These are phyloP conservation scores for Penaeus indicus DNA, from an alignment of 1,140 invertebrate species.

Conservation along the genomic window DNA sequence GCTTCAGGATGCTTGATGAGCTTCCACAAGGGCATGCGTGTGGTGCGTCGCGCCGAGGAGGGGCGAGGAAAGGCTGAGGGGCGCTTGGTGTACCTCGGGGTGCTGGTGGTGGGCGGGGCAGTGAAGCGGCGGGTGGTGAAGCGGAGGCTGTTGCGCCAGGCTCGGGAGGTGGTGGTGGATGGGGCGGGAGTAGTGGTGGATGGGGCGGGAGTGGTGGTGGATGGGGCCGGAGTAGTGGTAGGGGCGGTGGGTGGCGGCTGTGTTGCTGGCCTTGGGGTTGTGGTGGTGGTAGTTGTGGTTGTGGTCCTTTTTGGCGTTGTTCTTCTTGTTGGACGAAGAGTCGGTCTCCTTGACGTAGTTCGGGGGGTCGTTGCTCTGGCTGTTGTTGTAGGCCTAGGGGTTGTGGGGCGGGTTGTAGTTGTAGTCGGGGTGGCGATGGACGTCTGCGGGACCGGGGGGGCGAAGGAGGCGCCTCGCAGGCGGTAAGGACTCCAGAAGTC, in stretches of 20 bases:
- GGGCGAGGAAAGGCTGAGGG: constrained; percentile 2
- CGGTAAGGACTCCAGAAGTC: constrained; percentile 41
- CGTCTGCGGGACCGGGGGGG: too few species aligned
- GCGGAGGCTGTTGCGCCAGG: constrained; percentile 2
- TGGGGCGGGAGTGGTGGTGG: background rate
- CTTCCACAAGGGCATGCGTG: constrained; percentile 58
- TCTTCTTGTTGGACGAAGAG: too few species aligned
- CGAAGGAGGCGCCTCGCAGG: too few species aligned
- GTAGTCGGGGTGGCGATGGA: too few species aligned
- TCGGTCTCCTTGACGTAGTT: too few species aligned
- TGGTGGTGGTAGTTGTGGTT: background rate
- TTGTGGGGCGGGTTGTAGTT: too few species aligned
- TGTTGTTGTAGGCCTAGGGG: too few species aligned
- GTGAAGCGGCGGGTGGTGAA: constrained; percentile 37
- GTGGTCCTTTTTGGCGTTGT: too few species aligned
- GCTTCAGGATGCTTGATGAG: constrained; percentile 46
- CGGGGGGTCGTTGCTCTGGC: too few species aligned
- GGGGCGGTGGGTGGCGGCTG: background rate
- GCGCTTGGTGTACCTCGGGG: background rate
- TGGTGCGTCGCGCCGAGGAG: constrained; percentile 25
- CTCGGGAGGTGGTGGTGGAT: background rate
- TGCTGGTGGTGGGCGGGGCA: constrained; percentile 21
- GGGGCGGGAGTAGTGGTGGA: background rate
- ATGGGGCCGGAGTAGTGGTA: background rate
- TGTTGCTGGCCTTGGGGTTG: background rate